These are phyloP conservation scores for Actenoides lindsayi DNA, from an alignment of 2,113 vertebrate genomes.

Conservation along the genomic window DNA sequence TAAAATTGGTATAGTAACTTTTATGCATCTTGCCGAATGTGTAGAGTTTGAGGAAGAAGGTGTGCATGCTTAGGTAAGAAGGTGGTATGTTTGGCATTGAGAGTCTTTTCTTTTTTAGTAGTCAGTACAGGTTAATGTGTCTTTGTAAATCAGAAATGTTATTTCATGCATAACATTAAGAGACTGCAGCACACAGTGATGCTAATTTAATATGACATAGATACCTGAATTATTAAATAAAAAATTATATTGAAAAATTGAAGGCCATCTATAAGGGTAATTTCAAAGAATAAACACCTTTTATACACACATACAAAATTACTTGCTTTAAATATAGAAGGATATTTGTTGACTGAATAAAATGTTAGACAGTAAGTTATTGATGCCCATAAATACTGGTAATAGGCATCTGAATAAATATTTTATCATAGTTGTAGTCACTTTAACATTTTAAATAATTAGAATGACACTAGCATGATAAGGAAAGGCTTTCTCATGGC, in stretches of 20 bases:
- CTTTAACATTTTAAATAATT: background rate
- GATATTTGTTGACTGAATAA: background rate
- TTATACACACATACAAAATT: background rate
- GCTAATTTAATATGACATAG: background rate
- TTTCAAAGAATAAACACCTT: background rate
- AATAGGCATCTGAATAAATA: background rate
- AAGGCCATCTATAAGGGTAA: background rate
- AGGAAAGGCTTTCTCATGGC: background rate
- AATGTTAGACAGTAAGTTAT: background rate
- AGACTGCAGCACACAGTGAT: background rate
- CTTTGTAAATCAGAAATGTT: conserved; percentile 5
- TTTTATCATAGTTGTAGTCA: background rate
- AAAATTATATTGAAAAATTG: background rate
- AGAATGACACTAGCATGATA: background rate
- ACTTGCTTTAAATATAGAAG: background rate
- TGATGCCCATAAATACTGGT: background rate
- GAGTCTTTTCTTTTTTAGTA: background rate
- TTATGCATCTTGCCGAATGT: background rate
- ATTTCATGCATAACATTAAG: background rate
- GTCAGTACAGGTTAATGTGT: background rate
- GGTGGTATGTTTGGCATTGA: background rate
- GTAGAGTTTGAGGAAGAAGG: background rate
- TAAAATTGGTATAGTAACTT: background rate
- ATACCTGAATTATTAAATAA: conserved; percentile 32
- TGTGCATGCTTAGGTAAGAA: background rate